phyloP scores from a whole-genome alignment of 2,113 vertebrate genomes.

The Probosciger aterrimus region DNA sequence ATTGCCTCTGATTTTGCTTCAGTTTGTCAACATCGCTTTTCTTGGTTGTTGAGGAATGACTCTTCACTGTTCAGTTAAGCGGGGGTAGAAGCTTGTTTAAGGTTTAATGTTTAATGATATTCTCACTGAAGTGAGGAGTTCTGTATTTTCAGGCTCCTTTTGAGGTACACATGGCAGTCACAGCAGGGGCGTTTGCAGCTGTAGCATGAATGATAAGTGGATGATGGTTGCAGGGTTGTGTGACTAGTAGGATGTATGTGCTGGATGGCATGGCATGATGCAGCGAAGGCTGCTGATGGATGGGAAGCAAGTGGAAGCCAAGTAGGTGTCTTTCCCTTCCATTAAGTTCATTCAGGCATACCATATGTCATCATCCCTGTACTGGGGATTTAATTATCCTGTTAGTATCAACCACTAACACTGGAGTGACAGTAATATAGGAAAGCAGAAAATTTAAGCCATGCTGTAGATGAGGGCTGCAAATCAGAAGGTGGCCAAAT shows the following conservation, averaged over 20 bases:
- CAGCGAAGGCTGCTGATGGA: background rate
- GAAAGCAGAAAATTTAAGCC: background rate
- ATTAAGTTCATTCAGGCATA: background rate
- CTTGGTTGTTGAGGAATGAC: background rate
- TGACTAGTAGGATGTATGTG: background rate
- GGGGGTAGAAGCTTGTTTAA: background rate
- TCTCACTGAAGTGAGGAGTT: background rate
- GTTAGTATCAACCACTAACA: background rate
- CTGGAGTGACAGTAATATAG: background rate
- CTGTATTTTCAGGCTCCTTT: background rate
- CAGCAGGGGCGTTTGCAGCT: background rate
- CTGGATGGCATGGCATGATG: accelerated
- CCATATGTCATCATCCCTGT: background rate
- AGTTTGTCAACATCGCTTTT: background rate
- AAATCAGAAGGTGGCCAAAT: background rate
- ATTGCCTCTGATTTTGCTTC: constrained; percentile 2
- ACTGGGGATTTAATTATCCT: background rate
- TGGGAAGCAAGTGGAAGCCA: background rate
- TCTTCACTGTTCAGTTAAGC: background rate
- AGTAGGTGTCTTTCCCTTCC: background rate
- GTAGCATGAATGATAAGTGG: background rate
- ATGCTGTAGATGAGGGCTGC: background rate
- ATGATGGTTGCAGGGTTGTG: accelerated
- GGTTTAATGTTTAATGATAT: background rate
- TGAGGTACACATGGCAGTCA: background rate